Evolutionary conservation across 2,797 vertebrate genomes (phyloP), one percentile per base, ranked within the genome.

Genomic region (Thripadectes ignobilis): DNA sequence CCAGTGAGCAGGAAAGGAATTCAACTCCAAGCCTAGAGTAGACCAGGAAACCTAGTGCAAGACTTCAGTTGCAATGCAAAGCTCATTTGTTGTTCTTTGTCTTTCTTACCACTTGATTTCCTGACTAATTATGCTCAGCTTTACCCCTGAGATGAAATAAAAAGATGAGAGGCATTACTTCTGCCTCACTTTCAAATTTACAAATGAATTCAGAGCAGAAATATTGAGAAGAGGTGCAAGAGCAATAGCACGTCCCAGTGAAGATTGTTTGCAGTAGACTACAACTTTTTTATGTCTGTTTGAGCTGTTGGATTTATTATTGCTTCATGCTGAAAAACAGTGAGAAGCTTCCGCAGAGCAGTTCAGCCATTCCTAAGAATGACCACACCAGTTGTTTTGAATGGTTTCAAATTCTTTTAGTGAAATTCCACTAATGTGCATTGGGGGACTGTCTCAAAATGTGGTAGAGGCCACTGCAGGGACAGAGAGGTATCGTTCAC

Each of bases 401-500:
- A 93, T 79, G 48, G 77, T 58, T 96, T 76, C 6, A 29, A 46
- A 36, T 49, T 26, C 45, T 86, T 92, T 94, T 36, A 54, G 59
- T 71, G 69, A 90, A 94, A 58, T 85, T 90, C 82, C 30, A 71
- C 69, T 92, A 92, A 86, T 89, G 77, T 86, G 76, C 91, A 73
- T 1, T 93, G 95, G 38, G 92, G 87, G 88, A 94, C 69, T 54
- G 67, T 36, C 92, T 97, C 89, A 86, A 94, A 96, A 94, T 69
- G 89, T 82, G 69, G 82, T 76, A 71, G 89, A 94, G 95, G 95
- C 95, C 93, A 96, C 10, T 15, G 23, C 75, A 66, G 95, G 93
- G 93, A 94, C 85, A 91, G 95, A 95, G 89, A 96, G 91, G 96
- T 96, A 95, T 95, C 96, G 80, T 97, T 96, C 95, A 96, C 55